Percentiles rank a stretch among this genome's conserved stretches.
Evolutionary conservation across 92 coral and sea anemone genomes (phyloP).

Genomic region (Porites rus): DNA sequence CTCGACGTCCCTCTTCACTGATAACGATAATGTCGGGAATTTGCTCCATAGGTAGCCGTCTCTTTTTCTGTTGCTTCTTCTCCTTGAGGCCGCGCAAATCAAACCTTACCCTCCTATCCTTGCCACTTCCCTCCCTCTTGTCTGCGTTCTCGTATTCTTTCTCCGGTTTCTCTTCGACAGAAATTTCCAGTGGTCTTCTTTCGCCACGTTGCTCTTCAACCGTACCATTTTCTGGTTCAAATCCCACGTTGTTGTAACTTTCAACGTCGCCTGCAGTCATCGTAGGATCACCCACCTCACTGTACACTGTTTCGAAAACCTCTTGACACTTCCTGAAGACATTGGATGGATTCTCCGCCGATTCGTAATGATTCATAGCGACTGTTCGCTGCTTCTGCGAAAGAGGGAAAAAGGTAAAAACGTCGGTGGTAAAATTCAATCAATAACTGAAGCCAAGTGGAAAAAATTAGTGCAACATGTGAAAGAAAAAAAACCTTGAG

Average conservation of each 20-base stretch:
- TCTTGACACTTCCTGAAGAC: neutral
- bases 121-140: neutral
- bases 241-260: slow-evolving; percentile 27
- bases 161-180: neutral
- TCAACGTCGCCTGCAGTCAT: neutral
- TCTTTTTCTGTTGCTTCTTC: neutral
- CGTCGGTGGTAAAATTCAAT: neutral
- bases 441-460: neutral
- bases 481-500: slow-evolving; percentile 1
- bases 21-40: slow-evolving; percentile 38
- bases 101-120: slow-evolving; percentile 36
- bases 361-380: slow-evolving; percentile 20
- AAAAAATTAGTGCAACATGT: neutral
- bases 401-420: neutral
- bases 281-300: neutral
- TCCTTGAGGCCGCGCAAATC: slow-evolving; percentile 20
- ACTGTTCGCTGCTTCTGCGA: slow-evolving; percentile 8
- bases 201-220: neutral
- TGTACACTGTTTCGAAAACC: neutral
- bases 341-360: neutral
- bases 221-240: neutral
- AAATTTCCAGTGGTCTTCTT: neutral
- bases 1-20: slow-evolving; percentile 14
- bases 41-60: neutral
- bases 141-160: neutral